Evolutionary conservation across 2,113 vertebrate genomes (phyloP), one percentile per base, ranked within the genome.

Genomic region (Planiliza haematocheilus): DNA sequence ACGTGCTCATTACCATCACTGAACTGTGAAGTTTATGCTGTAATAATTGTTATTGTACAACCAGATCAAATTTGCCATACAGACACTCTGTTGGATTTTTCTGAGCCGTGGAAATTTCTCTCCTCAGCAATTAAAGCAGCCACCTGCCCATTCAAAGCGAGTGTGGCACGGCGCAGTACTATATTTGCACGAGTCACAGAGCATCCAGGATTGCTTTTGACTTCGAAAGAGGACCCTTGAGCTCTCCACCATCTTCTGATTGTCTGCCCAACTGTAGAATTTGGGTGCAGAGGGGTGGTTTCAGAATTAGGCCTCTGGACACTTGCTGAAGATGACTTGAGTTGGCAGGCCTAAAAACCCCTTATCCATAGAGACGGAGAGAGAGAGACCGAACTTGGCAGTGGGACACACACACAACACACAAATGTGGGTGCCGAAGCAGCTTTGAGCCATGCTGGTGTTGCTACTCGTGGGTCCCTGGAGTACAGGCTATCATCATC

Each of bases 361-460:
- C 70, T 84, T 77, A 83, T 70, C 64, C 83, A 74, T 53, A 85
- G 66, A n/a, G n/a, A n/a, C n/a, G n/a, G n/a, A n/a, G n/a, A n/a
- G n/a, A 81, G 68, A 74, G 51, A 86, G 58, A 72, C 53, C 65
- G 68, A 62, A 77, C 70, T 82, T 84, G 80, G 81, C 83, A 84
- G 70, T 59, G 68, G 53, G 75, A 86, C 69, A 77, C 70, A 61
- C 71, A 58, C 34, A 61, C 58, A 48, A 56, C 59, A 72, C 79
- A 71, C 70, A 87, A 82, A 88, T 91, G 89, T 67, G 68, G 84
- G 68, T 70, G 85, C 83, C 21, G 60, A 72, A 53, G 81, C 46
- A 65, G 70, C 80, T 88, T 73, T 91, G 81, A 91, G 90, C 85
- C 89, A 91, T 93, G 91, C 89, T 91, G 87, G 84, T 88, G 78